phyloP scores from a whole-genome alignment of 2,797 vertebrate genomes.

The Gouania willdenowi region DNA sequence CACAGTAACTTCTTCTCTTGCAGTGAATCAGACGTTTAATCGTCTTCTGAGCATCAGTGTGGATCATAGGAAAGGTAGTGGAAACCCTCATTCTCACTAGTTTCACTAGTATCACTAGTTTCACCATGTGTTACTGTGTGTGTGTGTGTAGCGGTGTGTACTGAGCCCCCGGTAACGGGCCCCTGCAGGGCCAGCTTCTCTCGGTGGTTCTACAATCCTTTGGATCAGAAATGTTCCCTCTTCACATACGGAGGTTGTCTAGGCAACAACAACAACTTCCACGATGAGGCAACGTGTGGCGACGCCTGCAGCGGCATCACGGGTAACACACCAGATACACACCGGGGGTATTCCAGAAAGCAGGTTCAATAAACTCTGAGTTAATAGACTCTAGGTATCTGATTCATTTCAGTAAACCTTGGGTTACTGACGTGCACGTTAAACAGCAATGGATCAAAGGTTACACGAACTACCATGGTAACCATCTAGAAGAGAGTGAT shows the following conservation, averaged over 20 bases:
- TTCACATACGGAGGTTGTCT: constrained; percentile 90
- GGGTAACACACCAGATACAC: too few species aligned
- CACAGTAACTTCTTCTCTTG: constrained; percentile 1
- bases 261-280: constrained; percentile 86
- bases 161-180: constrained; percentile 80
- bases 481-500: too few species aligned
- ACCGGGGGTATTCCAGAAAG: too few species aligned
- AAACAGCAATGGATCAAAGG: too few species aligned
- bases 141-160: constrained; percentile 74
- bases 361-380: too few species aligned
- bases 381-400: too few species aligned
- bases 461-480: too few species aligned
- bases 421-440: too few species aligned
- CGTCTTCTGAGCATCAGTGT: constrained; percentile 52
- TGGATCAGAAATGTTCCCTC: constrained; percentile 66
- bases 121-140: too few species aligned
- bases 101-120: too few species aligned
- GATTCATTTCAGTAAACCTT: too few species aligned
- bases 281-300: constrained; percentile 66
- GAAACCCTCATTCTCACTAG: too few species aligned
- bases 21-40: constrained; percentile 59
- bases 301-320: constrained; percentile 77
- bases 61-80: constrained; percentile 47
- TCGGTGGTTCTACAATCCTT: constrained; percentile 88
- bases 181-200: constrained; percentile 75